Evolutionary conservation across 2,888 invertebrate genomes (phyloP), one percentile per base, ranked within the genome.

Genomic region (Drosophila nr. medialis): DNA sequence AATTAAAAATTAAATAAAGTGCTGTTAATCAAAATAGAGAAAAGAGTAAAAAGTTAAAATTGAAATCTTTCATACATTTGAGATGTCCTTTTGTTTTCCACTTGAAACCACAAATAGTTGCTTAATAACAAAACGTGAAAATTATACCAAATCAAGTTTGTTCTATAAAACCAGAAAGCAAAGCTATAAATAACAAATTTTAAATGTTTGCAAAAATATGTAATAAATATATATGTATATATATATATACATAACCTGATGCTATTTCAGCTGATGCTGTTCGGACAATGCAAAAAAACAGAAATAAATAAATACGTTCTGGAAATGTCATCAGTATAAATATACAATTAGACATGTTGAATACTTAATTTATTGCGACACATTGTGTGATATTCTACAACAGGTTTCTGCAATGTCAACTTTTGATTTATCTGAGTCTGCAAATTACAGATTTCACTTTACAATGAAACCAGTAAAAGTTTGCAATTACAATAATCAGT

Each of bases 241-340:
- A 66, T 63, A 56, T 67, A 67, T 38, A 66, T 63, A 56, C 63
- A 67, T 51, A 76, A 67, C 59, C 38, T 32, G 42, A 45, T 48
- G 42, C 42, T 78, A 53, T 63, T 63, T 51, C 62, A 63, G 42
- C 42, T 30, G 38, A 34, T 48, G 42, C 54, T 59, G 29, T 48
- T 49, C 34, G 21, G 29, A 50, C 36, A 59, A 49, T 42, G 15
- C 10, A 32, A 29, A 34, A 15, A 38, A 42, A 11, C 2, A 40
- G 0, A 38, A 49, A 36, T 32, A 32, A 32, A 32, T 10, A 32
- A 11, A 60, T 45, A 63, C 55, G 56, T 53, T 63, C 48, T 38
- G 11, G 34, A 77, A 75, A 71, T 77, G 80, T 80, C 60, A 61
- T 53, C 50, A 68, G 56, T 50, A 64, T 54, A 64, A 60, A 80